Base-by-base conservation (phyloP, 1,140 invertebrate species). In the Bombus impatiens region DNA sequence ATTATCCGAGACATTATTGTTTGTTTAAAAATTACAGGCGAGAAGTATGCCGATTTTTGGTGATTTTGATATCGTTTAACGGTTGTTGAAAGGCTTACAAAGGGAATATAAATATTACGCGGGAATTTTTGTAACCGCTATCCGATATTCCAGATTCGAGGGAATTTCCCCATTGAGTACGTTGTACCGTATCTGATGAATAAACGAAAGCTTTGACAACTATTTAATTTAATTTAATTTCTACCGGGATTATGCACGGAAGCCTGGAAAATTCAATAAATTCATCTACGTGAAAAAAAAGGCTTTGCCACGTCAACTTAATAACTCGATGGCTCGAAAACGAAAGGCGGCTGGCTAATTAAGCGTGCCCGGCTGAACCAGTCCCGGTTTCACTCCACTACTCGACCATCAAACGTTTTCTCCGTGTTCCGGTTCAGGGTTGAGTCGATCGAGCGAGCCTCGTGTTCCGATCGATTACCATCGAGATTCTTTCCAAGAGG, bases 351-450 rank as follows among this genome's bases (percentile, higher is more conserved):
- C 84, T 88, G 84, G 78, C 67, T 91, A 90, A 91, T 91, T 91
- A 91, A 87, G 65, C 89, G 90, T 79, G 81, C 78, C 85, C 82
- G 72, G 81, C 65, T 79, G 84, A 83, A 82, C 85, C 86, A 83
- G 86, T 86, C 88, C 72, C 44, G 47, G 90, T 91, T 87, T 91
- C 90, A 82, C 90, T 88, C 82, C 47, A 47, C 70, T 81, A 90
- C 84, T 90, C 88, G 84, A 82, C 85, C 84, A 78, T 86, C 84
- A 79, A 87, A 84, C 87, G 86, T 90, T 91, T 90, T 87, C 89
- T 70, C 82, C 83, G 83, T 88, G 84, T 90, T 91, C 85, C 90
- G 87, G 85, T 90, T 90, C 89, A 91, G 89, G 90, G 87, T 90
- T 88, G 89, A 67, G 72, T 71, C 83, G 71, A 90, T 77, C 74